phyloP scores from a whole-genome alignment of 2,797 vertebrate species.

The Gambelia wislizenii region DNA sequence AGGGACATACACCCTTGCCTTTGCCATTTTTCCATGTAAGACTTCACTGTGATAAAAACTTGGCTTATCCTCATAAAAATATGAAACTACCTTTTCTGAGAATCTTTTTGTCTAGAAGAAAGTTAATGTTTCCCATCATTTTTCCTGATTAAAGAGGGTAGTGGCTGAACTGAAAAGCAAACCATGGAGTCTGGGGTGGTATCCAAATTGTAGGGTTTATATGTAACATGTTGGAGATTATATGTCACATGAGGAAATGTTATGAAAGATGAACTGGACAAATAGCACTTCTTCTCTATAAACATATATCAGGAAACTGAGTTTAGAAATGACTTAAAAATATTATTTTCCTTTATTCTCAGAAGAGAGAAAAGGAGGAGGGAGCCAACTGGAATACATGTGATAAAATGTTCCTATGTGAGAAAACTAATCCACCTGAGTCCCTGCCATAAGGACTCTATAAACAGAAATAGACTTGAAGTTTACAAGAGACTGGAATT shows the following conservation, averaged over 20 bases:
- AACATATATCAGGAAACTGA: slow-evolving; percentile 40
- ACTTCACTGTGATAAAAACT: slow-evolving; percentile 5
- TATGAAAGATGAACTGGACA: slow-evolving; percentile 51
- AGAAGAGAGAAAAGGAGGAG: not conserved
- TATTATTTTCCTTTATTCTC: not conserved
- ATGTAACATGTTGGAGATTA: slow-evolving; percentile 54
- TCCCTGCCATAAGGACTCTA: slow-evolving; percentile 1
- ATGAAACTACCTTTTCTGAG: slow-evolving; percentile 61
- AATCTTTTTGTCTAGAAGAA: slow-evolving; percentile 55
- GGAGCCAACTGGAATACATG: not conserved
- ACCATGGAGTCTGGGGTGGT: slow-evolving; percentile 40
- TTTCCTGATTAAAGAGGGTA: slow-evolving; percentile 30
- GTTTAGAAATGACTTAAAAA: slow-evolving; percentile 23
- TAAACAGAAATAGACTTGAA: slow-evolving; percentile 11
- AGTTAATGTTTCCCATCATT: slow-evolving; percentile 40
- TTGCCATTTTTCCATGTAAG: not conserved
- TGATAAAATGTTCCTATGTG: not conserved
- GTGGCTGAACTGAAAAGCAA: slow-evolving; percentile 39
- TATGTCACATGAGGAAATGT: slow-evolving; percentile 43
- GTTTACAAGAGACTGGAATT: slow-evolving; percentile 3
- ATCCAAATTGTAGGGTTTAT: slow-evolving; percentile 63
- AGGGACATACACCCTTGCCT: not conserved
- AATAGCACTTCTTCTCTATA: slow-evolving; percentile 53
- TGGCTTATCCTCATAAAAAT: slow-evolving; percentile 51
- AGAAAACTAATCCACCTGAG: not conserved